Evolutionary conservation across 2,888 invertebrate species (phyloP), one percentile per base, ranked within the genome.

Genomic region (Monochamus alternatus): DNA sequence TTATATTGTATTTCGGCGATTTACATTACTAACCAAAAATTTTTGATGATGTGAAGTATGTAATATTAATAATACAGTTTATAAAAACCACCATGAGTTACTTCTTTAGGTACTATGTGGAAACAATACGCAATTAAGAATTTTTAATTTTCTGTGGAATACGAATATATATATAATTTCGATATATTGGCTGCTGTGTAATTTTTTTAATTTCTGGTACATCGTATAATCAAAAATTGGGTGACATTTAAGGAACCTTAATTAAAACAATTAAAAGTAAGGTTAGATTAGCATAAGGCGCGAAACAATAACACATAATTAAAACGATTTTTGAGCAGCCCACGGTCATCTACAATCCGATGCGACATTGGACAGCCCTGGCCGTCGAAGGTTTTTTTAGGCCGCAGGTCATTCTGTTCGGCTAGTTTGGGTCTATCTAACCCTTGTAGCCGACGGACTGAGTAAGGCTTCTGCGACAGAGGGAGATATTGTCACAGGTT

Each of bases 391-490:
- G 75, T 75, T 81, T 77, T 83, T 83, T 81, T 80, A 82, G 78
- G 83, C 84, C 83, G 83, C 84, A 83, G 84, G 85, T 85, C 85
- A 85, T 82, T 79, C 22, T 14, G 14, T 83, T 82, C 51, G 72
- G 75, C 75, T 67, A 74, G 69, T 58, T 64, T 58, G 47, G 68
- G 72, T 68, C 66, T 80, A 73, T 77, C 74, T 71, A 75, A 78
- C 80, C 78, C 77, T 80, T 80, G 75, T 72, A 74, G 74, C 76
- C 22, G 74, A 73, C 76, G 71, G 74, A 60, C 69, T n/a, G n/a
- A 55, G 47, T 9, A 67, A 73, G 71, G 76, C 70, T 72, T 65
- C 74, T 67, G 75, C 64, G 77, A 75, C 75, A 75, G 31, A 73
- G 73, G 73, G 71, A 75, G 69, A 74, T 74, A 74, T 72, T 73